These are phyloP conservation scores for Apoderus coryli DNA, from an alignment of 2,888 invertebrate species.

Conservation along the genomic window DNA sequence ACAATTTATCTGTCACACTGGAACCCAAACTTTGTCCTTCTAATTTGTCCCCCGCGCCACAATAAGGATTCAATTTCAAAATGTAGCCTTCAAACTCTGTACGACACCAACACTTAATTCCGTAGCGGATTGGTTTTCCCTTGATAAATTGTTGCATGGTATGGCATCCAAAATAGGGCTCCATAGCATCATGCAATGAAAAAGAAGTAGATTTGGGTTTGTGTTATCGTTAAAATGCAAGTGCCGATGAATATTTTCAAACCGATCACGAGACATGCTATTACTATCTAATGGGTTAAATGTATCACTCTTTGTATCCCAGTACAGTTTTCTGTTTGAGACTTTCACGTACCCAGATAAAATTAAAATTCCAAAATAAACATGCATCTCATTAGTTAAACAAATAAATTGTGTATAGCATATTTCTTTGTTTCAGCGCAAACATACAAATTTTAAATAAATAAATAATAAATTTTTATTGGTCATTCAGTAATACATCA, in stretches of 20 bases:
- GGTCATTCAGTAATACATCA: too few species aligned
- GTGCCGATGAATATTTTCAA: neutral
- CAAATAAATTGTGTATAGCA: constrained; percentile 3
- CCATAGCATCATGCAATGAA: constrained; percentile 2
- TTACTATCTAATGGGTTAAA: neutral
- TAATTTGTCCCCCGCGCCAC: constrained; percentile 10
- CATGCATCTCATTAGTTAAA: neutral
- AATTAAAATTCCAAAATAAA: neutral
- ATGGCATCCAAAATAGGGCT: constrained; percentile 1
- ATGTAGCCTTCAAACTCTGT: constrained; percentile 12
- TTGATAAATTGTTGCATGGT: neutral
- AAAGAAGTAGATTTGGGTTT: neutral
- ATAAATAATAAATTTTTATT: too few species aligned
- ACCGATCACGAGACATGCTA: constrained; percentile 1
- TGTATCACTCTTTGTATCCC: neutral
- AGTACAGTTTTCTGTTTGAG: neutral
- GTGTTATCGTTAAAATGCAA: neutral
- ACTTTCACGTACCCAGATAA: neutral
- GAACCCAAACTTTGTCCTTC: constrained; percentile 12
- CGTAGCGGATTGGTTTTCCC: constrained; percentile 5
- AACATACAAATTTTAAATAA: too few species aligned
- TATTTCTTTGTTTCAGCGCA: neutral
- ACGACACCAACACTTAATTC: constrained; percentile 13
- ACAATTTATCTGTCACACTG: constrained; percentile 10
- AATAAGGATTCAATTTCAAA: constrained; percentile 12